phyloP scores from a whole-genome alignment of 2,888 invertebrate genomes.

The Piscicola geometra region DNA sequence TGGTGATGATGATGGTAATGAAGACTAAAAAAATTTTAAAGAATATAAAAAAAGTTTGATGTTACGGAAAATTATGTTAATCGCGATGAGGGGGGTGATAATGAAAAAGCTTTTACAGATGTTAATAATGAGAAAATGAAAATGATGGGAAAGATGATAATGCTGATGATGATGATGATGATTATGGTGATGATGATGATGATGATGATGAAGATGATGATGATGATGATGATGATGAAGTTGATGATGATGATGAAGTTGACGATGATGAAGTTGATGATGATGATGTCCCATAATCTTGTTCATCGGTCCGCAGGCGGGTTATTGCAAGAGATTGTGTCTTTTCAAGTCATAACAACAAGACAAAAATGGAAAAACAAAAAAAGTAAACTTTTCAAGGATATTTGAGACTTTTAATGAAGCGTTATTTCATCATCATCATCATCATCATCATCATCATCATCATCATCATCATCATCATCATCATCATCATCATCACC shows the following conservation, averaged over 20 bases:
- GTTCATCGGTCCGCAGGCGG: background rate
- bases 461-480: too few relatives aligned
- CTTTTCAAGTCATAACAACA: too few relatives aligned
- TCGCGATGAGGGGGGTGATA: background rate
- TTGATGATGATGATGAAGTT: background rate
- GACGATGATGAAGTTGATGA: background rate
- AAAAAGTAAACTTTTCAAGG: too few relatives aligned
- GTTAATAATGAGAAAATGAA: background rate
- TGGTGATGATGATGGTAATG: too few relatives aligned
- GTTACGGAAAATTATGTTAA: background rate
- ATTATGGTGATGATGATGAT: background rate
- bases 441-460: background rate
- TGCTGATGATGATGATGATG: background rate
- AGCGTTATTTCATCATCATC: constrained; percentile 3
- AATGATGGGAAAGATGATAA: background rate
- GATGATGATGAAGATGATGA: constrained; percentile 1
- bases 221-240: background rate
- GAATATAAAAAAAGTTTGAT: background rate
- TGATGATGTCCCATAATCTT: background rate
- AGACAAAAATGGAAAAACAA: too few relatives aligned
- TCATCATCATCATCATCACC: background rate
- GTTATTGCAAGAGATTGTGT: background rate
- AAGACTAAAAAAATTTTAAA: too few relatives aligned
- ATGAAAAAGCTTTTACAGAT: background rate
- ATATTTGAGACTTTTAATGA: too few relatives aligned